phyloP scores from a whole-genome alignment of 2,113 vertebrate species.

The Serilophus lunatus region DNA sequence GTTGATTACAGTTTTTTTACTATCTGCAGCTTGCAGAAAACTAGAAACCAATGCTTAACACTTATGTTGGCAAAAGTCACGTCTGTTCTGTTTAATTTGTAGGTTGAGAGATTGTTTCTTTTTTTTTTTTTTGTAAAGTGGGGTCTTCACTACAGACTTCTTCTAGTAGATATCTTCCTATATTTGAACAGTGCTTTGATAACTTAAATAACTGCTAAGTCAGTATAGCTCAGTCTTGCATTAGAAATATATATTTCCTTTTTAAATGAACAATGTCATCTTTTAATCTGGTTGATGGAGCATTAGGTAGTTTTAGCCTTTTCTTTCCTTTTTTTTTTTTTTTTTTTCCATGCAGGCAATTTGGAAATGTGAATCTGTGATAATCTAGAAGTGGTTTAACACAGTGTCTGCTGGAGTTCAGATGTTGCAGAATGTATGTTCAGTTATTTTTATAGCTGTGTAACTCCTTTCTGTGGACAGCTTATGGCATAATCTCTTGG shows the following conservation, averaged over 20 bases:
- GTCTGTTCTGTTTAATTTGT: background rate
- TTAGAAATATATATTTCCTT: background rate
- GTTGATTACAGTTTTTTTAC: background rate
- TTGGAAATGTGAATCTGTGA: background rate
- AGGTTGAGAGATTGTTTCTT: background rate
- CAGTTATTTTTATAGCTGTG: background rate
- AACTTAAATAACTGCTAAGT: background rate
- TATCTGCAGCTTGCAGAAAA: background rate
- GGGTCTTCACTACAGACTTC: background rate
- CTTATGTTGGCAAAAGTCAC: background rate
- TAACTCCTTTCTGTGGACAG: background rate
- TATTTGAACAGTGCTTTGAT: background rate
- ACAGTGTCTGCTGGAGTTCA: background rate
- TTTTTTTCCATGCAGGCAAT: background rate
- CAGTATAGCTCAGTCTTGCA: background rate
- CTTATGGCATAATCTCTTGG: background rate
- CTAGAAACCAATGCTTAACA: background rate
- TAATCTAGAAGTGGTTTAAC: background rate
- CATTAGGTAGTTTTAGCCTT: background rate
- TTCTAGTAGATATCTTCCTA: background rate
- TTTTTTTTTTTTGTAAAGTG: rapidly evolving
- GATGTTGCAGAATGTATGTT: background rate
- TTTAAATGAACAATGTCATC: background rate
- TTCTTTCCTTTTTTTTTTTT: background rate
- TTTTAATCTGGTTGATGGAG: background rate